These are phyloP conservation scores for Sabellastarte sp. DNA, from an alignment of 2,888 invertebrate species.

Conservation along the genomic window DNA sequence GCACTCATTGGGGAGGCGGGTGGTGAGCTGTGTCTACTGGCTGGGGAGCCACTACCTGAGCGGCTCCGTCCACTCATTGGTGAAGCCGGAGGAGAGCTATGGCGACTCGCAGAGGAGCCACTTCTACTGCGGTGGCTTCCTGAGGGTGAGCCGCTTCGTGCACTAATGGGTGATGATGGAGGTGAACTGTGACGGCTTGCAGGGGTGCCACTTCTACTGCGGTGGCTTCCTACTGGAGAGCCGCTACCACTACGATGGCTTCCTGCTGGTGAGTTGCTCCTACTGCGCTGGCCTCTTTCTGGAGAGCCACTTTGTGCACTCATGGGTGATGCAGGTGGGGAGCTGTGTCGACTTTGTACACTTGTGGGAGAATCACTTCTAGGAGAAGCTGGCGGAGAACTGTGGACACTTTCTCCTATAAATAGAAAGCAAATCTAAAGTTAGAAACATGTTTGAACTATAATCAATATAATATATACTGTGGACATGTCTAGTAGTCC, in stretches of 20 bases:
- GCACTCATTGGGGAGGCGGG: constrained; percentile 1
- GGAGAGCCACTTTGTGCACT: constrained; percentile 6
- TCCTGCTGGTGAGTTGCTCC: background rate
- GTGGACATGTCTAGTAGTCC: too few species aligned
- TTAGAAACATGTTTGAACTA: too few species aligned
- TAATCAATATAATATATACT: too few species aligned
- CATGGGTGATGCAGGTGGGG: background rate
- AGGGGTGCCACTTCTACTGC: background rate
- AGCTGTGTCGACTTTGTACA: background rate
- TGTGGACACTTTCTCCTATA: too few species aligned
- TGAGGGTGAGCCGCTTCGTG: background rate
- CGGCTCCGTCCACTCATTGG: background rate
- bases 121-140: background rate
- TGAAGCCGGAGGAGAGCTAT: background rate
- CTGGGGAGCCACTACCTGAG: background rate
- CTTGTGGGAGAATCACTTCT: background rate
- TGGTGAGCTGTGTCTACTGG: background rate
- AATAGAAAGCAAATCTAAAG: too few species aligned
- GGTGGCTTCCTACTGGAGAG: background rate
- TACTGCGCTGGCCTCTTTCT: background rate
- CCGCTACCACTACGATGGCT: background rate
- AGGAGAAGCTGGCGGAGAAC: too few species aligned
- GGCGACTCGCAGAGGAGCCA: background rate
- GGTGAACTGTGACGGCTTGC: background rate
- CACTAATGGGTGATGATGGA: background rate